These are phyloP conservation scores for Drosophila sturtevanti DNA, from an alignment of 1,140 invertebrate genomes.

Conservation along the genomic window DNA sequence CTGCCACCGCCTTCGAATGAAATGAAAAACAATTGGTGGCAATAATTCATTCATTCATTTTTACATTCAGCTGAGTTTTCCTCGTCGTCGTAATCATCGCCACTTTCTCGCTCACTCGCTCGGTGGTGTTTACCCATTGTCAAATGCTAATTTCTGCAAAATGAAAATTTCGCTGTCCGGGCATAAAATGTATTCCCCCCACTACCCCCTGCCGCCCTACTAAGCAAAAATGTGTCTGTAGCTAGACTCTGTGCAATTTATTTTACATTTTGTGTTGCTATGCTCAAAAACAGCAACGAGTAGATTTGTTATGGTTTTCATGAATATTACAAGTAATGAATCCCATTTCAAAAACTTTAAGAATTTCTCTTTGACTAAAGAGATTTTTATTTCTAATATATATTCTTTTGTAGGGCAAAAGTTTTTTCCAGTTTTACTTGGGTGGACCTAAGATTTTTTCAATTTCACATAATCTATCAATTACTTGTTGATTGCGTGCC, in stretches of 20 bases:
- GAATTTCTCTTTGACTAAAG: neutral
- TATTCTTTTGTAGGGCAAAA: neutral
- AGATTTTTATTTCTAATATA: neutral
- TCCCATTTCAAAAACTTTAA: neutral
- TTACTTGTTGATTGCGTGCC: conserved; percentile 54
- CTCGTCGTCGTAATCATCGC: neutral
- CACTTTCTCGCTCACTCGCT: neutral
- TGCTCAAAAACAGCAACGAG: conserved; percentile 38
- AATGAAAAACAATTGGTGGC: conserved; percentile 16
- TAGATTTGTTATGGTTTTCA: conserved; percentile 46
- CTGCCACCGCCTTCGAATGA: neutral
- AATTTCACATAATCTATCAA: conserved; percentile 66
- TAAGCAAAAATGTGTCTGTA: conserved; percentile 11
- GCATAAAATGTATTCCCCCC: conserved; percentile 35
- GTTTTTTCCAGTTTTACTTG: conserved; percentile 33
- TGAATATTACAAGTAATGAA: conserved; percentile 7
- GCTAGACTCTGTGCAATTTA: conserved; percentile 36
- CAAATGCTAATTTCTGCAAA: conserved; percentile 40
- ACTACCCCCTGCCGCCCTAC: too few species aligned
- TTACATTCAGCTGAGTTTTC: conserved; percentile 12
- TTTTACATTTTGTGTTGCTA: conserved; percentile 26
- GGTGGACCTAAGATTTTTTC: conserved; percentile 59
- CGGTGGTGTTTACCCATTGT: conserved; percentile 19
- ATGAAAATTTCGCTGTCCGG: conserved; percentile 45
- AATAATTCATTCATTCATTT: conserved; percentile 46